Evolutionary conservation across 2,888 invertebrate genomes (phyloP).

Genomic region (Drosophila maculinotata): DNA sequence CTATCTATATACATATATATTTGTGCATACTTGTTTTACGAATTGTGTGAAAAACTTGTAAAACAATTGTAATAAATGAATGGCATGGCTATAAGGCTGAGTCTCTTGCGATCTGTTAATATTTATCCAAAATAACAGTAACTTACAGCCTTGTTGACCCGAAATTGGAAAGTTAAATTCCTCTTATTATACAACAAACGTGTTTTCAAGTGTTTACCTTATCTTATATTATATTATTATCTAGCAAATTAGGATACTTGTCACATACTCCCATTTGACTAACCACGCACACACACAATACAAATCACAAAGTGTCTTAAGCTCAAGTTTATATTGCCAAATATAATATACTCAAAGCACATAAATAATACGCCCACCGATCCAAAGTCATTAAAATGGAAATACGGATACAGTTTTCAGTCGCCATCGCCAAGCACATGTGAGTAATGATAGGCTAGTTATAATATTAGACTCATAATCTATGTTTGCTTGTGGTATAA

Average conservation of each 20-base stretch:
- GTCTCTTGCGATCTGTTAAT: not conserved
- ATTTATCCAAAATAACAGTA: not conserved
- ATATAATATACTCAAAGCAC: not conserved
- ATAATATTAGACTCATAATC: conserved; percentile 3
- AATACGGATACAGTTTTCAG: not conserved
- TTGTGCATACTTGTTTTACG: not conserved
- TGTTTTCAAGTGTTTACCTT: no score
- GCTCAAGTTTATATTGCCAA: no score
- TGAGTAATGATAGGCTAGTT: conserved; percentile 4
- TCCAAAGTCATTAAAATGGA: conserved; percentile 17
- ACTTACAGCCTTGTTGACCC: no score
- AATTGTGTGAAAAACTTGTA: not conserved
- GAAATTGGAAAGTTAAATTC: no score
- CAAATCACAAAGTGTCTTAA: no score
- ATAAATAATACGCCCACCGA: not conserved
- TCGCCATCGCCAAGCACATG: not conserved
- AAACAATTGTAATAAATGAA: conserved; percentile 17
- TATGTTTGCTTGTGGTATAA: conserved; percentile 10
- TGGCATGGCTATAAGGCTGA: not conserved
- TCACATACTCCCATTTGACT: not conserved
- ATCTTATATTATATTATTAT: no score
- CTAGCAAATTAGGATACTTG: no score
- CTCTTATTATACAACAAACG: no score
- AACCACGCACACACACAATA: not conserved
- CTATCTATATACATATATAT: not conserved